Conservation (phyloP, 30 jellyfish, hydroid and myxozoan genomes). For the Clytia hemisphaerica region DNA sequence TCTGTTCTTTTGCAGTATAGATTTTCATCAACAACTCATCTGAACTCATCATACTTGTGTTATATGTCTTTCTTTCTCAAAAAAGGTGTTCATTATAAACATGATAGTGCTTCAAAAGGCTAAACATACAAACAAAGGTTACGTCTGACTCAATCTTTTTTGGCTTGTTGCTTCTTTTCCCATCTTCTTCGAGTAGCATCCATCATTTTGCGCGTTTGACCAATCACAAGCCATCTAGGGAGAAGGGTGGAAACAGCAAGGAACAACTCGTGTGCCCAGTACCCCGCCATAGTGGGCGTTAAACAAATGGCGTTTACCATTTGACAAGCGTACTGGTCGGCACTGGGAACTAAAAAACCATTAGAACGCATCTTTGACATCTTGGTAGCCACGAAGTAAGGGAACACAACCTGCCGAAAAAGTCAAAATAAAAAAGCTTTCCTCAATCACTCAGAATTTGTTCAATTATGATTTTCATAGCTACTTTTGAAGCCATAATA, state of each 20-base stretch:
- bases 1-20: too few species aligned
- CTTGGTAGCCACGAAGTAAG: conserved; percentile 73
- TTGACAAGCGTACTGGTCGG: conserved; percentile 47
- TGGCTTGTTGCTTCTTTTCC: conserved; percentile 25
- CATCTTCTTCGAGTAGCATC: conserved; percentile 11
- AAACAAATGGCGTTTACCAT: conserved; percentile 64
- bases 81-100: too few species aligned
- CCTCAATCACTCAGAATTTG: too few species aligned
- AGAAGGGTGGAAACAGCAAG: not conserved
- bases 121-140: too few species aligned
- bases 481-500: too few species aligned
- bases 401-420: conserved; percentile 44
- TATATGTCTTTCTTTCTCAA: too few species aligned
- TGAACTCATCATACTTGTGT: too few species aligned
- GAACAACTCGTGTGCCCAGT: conserved; percentile 42
- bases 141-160: conserved; percentile 16
- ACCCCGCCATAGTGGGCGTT: conserved; percentile 45
- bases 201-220: conserved; percentile 10
- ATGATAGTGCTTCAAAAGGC: too few species aligned
- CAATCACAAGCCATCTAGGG: conserved; percentile 17
- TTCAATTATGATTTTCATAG: too few species aligned
- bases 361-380: conserved; percentile 48
- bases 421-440: not conserved
- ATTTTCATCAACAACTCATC: too few species aligned
- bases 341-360: conserved; percentile 35